phyloP scores from a whole-genome alignment of 2,888 invertebrate genomes.

The Cheilosia soror region DNA sequence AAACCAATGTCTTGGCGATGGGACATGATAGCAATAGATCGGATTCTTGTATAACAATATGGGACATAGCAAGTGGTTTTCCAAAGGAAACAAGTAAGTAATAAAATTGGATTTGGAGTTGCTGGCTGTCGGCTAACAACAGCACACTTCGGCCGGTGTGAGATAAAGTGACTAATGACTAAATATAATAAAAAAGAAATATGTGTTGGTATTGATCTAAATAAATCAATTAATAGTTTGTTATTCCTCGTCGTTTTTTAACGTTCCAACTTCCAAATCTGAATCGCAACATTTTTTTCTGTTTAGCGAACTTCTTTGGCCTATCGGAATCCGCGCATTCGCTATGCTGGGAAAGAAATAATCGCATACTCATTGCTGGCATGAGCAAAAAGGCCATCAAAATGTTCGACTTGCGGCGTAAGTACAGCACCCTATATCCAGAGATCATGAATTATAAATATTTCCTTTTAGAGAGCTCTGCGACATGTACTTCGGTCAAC shows the following conservation, averaged over 20 bases:
- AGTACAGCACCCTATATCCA: constrained; percentile 57
- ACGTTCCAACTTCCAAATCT: too few species aligned
- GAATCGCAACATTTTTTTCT: not conserved
- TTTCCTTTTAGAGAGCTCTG: constrained; percentile 86
- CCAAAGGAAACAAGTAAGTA: constrained; percentile 81
- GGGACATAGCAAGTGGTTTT: constrained; percentile 88
- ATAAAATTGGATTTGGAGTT: too few species aligned
- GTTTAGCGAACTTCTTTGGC: constrained; percentile 88
- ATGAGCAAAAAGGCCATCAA: constrained; percentile 95
- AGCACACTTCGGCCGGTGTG: too few species aligned
- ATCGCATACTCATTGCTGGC: constrained; percentile 92
- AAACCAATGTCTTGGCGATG: constrained; percentile 92
- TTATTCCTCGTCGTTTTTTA: too few species aligned
- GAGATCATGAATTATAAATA: not conserved
- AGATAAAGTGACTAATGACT: too few species aligned
- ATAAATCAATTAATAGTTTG: too few species aligned
- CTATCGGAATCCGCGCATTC: constrained; percentile 93
- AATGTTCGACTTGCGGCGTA: constrained; percentile 95
- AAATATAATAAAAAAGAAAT: too few species aligned
- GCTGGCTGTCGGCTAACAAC: too few species aligned
- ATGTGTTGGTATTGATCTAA: too few species aligned
- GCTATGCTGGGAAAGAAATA: constrained; percentile 91
- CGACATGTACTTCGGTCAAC: constrained; percentile 85
- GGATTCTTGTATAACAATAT: constrained; percentile 94
- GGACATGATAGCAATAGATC: constrained; percentile 95